phyloP scores from a whole-genome alignment of 2,113 vertebrate genomes.

The Xiphorhynchus elegans region DNA sequence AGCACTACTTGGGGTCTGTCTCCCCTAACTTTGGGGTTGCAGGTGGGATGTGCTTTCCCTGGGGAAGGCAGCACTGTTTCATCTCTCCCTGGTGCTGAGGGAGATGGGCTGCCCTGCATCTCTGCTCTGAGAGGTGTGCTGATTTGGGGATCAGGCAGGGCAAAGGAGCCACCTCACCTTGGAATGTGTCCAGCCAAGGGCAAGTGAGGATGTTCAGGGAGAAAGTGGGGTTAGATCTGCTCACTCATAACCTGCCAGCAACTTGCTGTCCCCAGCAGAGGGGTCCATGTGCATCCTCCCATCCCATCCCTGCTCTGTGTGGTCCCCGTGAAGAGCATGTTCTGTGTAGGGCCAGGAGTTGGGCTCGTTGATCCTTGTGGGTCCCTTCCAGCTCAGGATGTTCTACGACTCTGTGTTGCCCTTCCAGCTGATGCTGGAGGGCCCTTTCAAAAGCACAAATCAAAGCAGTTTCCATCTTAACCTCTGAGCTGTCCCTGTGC shows the following conservation, averaged over 20 bases:
- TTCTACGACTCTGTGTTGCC: neutral
- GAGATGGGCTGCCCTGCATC: neutral
- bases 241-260: fast-evolving
- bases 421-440: neutral
- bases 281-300: neutral
- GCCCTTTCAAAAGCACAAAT: neutral
- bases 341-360: neutral
- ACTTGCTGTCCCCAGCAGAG: neutral
- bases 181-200: neutral
- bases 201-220: neutral
- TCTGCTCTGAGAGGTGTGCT: neutral
- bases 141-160: neutral
- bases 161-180: neutral
- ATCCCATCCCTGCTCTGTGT: neutral
- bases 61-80: neutral
- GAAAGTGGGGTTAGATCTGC: neutral
- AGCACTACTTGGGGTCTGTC: neutral
- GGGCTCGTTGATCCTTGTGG: neutral
- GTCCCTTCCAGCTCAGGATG: neutral
- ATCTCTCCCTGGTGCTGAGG: fast-evolving
- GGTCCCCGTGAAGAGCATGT: neutral
- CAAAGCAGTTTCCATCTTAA: conserved; percentile 1
- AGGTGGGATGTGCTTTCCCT: neutral
- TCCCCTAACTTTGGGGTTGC: neutral
- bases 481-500: neutral